A percentile compares a stretch with the other conserved stretches of the same genome.
phyloP scores from a whole-genome alignment of 2,888 invertebrate genomes.

The Electrophaes corylata region DNA sequence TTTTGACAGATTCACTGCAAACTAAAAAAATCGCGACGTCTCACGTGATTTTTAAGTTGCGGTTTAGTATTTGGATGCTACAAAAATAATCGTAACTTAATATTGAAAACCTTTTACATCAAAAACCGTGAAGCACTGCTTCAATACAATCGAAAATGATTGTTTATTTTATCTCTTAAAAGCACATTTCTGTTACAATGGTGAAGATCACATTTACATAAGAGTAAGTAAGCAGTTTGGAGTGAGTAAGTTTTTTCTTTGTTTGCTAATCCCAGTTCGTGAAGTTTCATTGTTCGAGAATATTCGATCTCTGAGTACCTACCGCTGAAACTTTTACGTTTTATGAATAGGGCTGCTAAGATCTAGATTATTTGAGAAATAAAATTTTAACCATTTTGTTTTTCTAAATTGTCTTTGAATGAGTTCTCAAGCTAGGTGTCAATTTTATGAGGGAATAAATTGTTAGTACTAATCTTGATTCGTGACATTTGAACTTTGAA shows the following conservation, averaged over 20 bases:
- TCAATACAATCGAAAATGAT: not conserved
- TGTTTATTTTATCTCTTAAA: conserved; percentile 19
- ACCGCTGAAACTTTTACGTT: conserved; percentile 16
- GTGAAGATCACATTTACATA: conserved; percentile 39
- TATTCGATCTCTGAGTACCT: conserved; percentile 11
- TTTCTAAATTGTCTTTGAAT: not conserved
- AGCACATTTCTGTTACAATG: conserved; percentile 18
- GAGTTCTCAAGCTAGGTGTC: not conserved
- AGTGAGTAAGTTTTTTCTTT: conserved; percentile 39
- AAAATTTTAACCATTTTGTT: not conserved
- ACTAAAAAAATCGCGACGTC: too few relatives aligned
- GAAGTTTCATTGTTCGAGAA: conserved; percentile 22
- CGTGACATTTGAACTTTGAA: too few relatives aligned
- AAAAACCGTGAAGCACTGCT: not conserved
- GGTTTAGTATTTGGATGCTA: too few relatives aligned
- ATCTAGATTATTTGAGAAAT: conserved; percentile 3
- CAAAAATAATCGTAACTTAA: not conserved
- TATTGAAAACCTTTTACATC: not conserved
- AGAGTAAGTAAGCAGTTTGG: conserved; percentile 33
- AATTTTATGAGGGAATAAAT: not conserved
- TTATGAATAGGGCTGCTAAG: conserved; percentile 14
- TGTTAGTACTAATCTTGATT: too few relatives aligned
- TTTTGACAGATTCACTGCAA: too few relatives aligned
- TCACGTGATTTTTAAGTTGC: too few relatives aligned
- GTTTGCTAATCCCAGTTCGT: conserved; percentile 37